Evolutionary conservation across 2,113 vertebrate genomes (phyloP).

Genomic region (Anguilla japonica): DNA sequence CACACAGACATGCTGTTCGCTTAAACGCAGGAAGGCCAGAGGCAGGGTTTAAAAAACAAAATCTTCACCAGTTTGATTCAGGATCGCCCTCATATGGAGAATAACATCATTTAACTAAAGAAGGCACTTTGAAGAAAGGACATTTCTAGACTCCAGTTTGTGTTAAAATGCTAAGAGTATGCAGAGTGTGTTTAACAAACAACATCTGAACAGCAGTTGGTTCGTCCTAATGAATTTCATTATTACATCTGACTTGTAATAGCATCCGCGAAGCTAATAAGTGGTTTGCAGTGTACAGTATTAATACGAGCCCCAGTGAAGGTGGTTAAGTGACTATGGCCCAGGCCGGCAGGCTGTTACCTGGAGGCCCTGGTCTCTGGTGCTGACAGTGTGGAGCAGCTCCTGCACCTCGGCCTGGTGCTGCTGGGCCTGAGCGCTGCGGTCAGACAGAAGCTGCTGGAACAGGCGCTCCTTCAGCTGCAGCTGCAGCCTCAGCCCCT

Average conservation of each 20-base stretch:
- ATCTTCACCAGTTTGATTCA: no score
- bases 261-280: no score
- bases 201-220: no score
- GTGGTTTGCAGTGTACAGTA: not conserved
- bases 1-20: not conserved
- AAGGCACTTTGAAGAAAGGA: no score
- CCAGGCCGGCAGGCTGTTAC: slow-evolving; percentile 52
- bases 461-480: slow-evolving; percentile 86
- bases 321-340: not conserved
- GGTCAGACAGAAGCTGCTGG: slow-evolving; percentile 79
- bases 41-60: no score
- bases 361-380: slow-evolving; percentile 78
- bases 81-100: no score
- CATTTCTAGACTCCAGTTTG: no score
- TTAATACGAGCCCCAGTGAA: not conserved
- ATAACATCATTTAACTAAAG: no score
- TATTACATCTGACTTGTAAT: no score
- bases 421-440: slow-evolving; percentile 68
- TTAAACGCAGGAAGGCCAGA: not conserved
- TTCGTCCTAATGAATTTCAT: no score
- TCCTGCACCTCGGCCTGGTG: slow-evolving; percentile 79
- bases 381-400: slow-evolving; percentile 71
- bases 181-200: no score
- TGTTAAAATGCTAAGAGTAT: no score
- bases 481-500: slow-evolving; percentile 80